Base-by-base conservation (phyloP, 1,140 invertebrate species). In the Atta colombica region DNA sequence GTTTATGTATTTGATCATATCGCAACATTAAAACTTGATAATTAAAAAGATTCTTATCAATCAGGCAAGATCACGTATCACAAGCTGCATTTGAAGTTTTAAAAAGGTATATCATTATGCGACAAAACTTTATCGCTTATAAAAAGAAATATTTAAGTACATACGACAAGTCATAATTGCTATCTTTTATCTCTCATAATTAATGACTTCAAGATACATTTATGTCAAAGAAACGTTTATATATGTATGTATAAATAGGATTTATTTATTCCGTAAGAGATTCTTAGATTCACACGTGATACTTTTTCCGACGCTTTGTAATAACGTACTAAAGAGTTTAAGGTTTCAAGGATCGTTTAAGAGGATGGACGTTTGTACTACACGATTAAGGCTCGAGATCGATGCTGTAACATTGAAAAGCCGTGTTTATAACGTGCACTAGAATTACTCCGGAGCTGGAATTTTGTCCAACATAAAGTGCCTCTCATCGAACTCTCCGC, bases 371-470 rank as follows among this genome's bases (percentile, higher is more conserved):
- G 80, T 84, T 75, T 75, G 69, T 75, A 74, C 69, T 84, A 61
- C 55, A 75, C 51, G 78, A 84, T 75, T 74, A 74, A 35, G 80
- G 25, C 18, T 51, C 69, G 28, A 35, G 49, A 69, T 69, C 65
- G 35, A 53, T 74, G 55, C 45, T 71, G 55, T 45, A 65, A 71
- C 51, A 55, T 82, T 78, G 78, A 60, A 82, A 69, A 72, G 55
- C 63, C 61, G 77, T 89, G 88, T 90, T 90, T 90, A 87, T 86
- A 85, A 80, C 89, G 78, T 61, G 51, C 85, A 63, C 25, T 35
- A 78, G 89, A 89, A 90, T 90, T 87, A 90, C 88, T 81, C 39
- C 65, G 51, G 14, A 78, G 28, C n/a, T 65, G 78, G 53, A 61
- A 68, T 88, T 88, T 75, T 89, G 66, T 88, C 68, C 58, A 51